Evolutionary conservation across 1,140 invertebrate genomes (phyloP), one percentile per base, ranked within the genome.

Genomic region (Arion vulgaris): DNA sequence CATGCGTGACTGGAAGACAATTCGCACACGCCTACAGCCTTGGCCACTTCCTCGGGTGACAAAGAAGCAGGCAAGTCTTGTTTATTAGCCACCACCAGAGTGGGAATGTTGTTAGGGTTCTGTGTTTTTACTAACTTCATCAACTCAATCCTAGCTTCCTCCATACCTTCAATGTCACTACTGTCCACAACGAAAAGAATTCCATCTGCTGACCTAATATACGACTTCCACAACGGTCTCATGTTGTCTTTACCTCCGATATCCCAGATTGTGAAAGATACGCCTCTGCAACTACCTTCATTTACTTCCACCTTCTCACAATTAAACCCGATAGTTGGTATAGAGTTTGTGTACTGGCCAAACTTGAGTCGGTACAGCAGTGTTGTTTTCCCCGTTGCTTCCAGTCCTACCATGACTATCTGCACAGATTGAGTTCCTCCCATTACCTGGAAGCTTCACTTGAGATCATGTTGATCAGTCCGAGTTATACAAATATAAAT

Each of bases 241-340:
- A 99, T 99, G 95, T 99, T 99, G 93, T 99, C 98, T 94, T 99
- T 98, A 81, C 98, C 98, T 85, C 98, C 98, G 85, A 99, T 97
- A 93, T 99, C 98, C 96, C 96, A 91, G 74, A 93, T 89, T 72
- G 97, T 94, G 83, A 92, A 92, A 51, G 86, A 88, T 41, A 92
- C 89, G 68, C 86, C 95, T 93, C 94, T 94, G 23, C 94, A 92
- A 80, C 93, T 92, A 13, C 94, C 94, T 32, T 91, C 89, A n/a
- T 92, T 91, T n/a, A 93, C 94, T 88, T 93, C 95, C 80, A 99
- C 96, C 93, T 98, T 97, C 93, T 99, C 98, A 92, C 97, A 99
- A 93, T 99, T 99, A 93, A 99, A 99, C 76, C 98, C 98, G 85
- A 99, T 98, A 0, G 98, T 99, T 34, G 98, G 97, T 81, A 98